Conservation (phyloP, 2,888 invertebrate species). For the Sthenelais limicola region DNA sequence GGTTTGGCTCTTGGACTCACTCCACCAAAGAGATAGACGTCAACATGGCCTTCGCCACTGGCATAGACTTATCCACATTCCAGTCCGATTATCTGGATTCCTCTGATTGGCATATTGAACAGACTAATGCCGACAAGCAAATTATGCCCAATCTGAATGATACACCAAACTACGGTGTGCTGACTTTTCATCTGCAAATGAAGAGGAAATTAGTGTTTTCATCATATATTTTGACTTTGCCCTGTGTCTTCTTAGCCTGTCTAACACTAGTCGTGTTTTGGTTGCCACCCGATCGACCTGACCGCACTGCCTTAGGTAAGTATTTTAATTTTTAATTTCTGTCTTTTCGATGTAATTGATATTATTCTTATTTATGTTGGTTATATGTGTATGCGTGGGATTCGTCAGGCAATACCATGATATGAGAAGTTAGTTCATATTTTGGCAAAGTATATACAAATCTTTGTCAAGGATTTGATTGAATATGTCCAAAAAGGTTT, state of each 20-base stretch:
- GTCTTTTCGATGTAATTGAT: too few species aligned
- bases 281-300: conserved; percentile 48
- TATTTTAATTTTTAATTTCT: too few species aligned
- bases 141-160: conserved; percentile 38
- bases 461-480: too few species aligned
- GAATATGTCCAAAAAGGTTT: too few species aligned
- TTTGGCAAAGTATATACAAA: too few species aligned
- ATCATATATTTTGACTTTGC: conserved; percentile 46
- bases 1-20: conserved; percentile 47
- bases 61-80: conserved; percentile 47
- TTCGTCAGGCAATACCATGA: too few species aligned
- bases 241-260: conserved; percentile 47
- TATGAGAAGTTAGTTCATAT: too few species aligned
- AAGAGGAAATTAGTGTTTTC: conserved; percentile 47
- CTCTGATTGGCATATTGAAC: conserved; percentile 43
- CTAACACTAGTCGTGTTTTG: conserved; percentile 46
- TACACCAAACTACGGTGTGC: conserved; percentile 37
- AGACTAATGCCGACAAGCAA: conserved; percentile 21
- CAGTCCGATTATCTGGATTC: conserved; percentile 47
- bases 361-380: too few species aligned
- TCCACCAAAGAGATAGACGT: conserved; percentile 35
- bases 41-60: conserved; percentile 41
- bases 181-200: conserved; percentile 44
- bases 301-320: conserved; percentile 46
- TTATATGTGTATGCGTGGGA: too few species aligned